These are phyloP conservation scores for Leptarthrus brevirostris DNA, from an alignment of 2,888 invertebrate species.

Conservation along the genomic window DNA sequence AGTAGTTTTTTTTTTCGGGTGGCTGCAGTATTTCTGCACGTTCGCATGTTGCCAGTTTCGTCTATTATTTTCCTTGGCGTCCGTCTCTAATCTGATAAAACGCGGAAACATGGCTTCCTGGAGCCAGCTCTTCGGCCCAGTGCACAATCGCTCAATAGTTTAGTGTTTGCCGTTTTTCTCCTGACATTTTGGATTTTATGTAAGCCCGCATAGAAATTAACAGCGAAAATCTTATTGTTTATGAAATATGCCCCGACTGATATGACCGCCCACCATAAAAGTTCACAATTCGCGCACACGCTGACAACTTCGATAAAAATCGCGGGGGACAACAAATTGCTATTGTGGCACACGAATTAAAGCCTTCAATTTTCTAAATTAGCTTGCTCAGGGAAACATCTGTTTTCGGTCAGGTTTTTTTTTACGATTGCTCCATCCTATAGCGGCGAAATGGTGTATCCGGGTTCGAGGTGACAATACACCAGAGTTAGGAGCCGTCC, in stretches of 20 bases:
- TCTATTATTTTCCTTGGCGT: neutral
- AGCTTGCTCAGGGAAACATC: neutral
- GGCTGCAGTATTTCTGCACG: no score
- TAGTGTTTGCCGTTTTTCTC: neutral
- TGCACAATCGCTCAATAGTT: neutral
- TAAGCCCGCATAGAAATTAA: neutral
- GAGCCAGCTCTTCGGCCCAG: neutral
- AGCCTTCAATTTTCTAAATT: neutral
- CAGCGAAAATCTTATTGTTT: neutral
- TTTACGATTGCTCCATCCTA: neutral
- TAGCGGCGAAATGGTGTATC: neutral
- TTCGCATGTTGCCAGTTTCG: no score
- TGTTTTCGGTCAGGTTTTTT: neutral
- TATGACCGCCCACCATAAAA: constrained; percentile 19
- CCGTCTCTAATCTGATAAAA: constrained; percentile 6
- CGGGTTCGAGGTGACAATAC: neutral
- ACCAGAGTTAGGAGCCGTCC: constrained; percentile 10
- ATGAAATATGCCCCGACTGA: constrained; percentile 4
- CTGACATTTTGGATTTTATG: neutral
- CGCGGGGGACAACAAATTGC: neutral
- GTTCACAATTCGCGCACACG: neutral
- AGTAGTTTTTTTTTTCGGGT: no score
- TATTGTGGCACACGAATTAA: neutral
- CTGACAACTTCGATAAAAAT: neutral
- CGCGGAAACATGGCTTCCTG: constrained; percentile 35